Percentiles rank a stretch among this genome's conserved stretches.
These are phyloP conservation scores for Gymnoscopelus braueri DNA, from an alignment of 2,797 vertebrate genomes.

Conservation along the genomic window DNA sequence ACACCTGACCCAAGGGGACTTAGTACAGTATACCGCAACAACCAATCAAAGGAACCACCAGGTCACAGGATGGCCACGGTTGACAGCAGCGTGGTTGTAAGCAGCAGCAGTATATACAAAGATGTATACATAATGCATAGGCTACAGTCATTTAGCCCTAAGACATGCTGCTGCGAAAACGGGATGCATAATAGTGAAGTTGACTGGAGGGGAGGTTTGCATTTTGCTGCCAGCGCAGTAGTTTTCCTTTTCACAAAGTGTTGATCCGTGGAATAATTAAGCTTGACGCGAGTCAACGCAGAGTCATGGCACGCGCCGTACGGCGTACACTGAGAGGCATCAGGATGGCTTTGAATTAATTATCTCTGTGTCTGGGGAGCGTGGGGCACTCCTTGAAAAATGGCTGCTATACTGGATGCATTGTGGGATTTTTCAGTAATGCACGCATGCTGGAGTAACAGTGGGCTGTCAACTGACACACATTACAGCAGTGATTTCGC, in stretches of 20 bases:
- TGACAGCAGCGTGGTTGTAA: conserved; percentile 17
- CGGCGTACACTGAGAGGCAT: no score
- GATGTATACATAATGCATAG: conserved; percentile 63
- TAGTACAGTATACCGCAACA: no score
- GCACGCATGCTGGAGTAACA: no score
- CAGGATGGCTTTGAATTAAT: no score
- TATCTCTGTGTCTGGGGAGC: no score
- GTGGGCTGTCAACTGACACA: no score
- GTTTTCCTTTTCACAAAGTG: conserved; percentile 41
- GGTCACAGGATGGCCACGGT: not conserved
- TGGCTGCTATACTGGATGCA: no score
- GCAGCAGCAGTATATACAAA: conserved; percentile 36
- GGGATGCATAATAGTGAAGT: conserved; percentile 48
- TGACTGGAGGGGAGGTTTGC: conserved; percentile 44
- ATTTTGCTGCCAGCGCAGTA: conserved; percentile 52
- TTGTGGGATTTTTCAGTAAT: no score
- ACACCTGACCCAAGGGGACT: no score
- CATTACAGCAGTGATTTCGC: no score
- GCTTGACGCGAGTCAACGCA: conserved; percentile 50
- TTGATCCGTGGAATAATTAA: conserved; percentile 61
- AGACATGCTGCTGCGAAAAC: conserved; percentile 59
- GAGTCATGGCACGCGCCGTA: conserved; percentile 30
- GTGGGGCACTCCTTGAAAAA: no score
- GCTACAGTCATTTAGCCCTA: conserved; percentile 53
- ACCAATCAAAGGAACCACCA: no score